These are phyloP conservation scores for Camelus bactrianus DNA, from an alignment of 2,113 vertebrate species.

Conservation along the genomic window DNA sequence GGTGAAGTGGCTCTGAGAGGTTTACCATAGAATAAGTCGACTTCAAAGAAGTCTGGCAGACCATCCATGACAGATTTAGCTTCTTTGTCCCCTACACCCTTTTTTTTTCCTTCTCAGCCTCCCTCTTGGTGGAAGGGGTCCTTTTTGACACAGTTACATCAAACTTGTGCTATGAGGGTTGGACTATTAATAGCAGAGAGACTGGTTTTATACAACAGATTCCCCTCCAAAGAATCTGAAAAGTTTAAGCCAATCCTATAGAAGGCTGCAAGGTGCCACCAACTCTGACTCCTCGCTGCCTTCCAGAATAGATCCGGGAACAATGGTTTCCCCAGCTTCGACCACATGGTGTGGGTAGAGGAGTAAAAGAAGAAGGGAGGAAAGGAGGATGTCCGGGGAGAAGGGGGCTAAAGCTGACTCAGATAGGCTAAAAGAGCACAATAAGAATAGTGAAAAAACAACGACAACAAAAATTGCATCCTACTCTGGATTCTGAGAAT, in stretches of 20 bases:
- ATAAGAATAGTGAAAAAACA: neutral
- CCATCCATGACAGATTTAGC: neutral
- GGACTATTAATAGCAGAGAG: neutral
- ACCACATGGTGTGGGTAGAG: neutral
- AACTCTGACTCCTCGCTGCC: neutral
- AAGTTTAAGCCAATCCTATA: neutral
- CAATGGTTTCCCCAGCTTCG: neutral
- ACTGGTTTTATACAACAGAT: constrained; percentile 15
- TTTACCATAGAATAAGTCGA: neutral
- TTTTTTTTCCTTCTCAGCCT: neutral
- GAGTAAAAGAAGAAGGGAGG: neutral
- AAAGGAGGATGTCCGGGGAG: neutral
- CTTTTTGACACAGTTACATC: neutral
- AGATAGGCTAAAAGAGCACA: neutral
- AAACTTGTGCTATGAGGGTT: neutral
- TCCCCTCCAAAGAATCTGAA: neutral
- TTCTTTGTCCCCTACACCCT: neutral
- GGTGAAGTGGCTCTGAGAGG: neutral
- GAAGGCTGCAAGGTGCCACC: neutral
- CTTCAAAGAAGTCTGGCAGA: neutral
- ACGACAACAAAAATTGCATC: neutral
- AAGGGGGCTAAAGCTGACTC: neutral
- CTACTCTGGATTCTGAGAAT: neutral
- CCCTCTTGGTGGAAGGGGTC: neutral
- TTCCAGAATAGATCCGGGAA: neutral